These are phyloP conservation scores for Isurus oxyrinchus DNA, from an alignment of 2,113 vertebrate genomes.

Conservation along the genomic window DNA sequence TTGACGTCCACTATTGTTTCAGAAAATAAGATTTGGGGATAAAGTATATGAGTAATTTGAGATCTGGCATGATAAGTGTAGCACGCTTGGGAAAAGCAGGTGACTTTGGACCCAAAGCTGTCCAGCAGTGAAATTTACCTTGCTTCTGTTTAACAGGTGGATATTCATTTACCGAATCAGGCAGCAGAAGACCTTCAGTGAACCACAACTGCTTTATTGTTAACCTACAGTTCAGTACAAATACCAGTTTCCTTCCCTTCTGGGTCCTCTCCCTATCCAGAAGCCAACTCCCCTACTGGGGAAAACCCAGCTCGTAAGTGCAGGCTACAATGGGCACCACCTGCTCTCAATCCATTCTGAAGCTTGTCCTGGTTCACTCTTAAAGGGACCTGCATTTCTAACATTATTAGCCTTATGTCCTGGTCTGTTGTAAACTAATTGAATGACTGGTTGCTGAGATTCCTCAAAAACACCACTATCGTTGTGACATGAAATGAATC, in stretches of 20 bases:
- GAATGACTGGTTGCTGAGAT: neutral
- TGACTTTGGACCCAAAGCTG: neutral
- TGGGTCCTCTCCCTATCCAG: no score
- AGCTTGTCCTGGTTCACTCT: no score
- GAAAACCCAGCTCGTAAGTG: no score
- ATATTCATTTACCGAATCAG: no score
- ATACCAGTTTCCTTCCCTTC: no score
- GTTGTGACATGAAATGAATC: neutral
- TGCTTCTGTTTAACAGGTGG: neutral
- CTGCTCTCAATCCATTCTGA: no score
- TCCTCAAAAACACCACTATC: neutral
- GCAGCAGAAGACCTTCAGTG: no score
- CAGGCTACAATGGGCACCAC: no score
- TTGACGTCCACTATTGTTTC: neutral
- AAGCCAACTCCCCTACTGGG: no score
- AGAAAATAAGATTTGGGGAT: neutral
- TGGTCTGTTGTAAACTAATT: neutral
- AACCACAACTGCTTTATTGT: no score
- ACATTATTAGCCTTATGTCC: neutral
- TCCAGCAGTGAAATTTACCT: neutral
- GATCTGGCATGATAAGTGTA: neutral
- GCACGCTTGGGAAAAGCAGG: neutral
- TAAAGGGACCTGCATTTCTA: no score
- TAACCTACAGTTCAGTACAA: no score
- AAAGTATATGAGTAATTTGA: neutral